These are phyloP conservation scores for Sarcophaga bullata DNA, from an alignment of 1,140 invertebrate species.

Conservation along the genomic window DNA sequence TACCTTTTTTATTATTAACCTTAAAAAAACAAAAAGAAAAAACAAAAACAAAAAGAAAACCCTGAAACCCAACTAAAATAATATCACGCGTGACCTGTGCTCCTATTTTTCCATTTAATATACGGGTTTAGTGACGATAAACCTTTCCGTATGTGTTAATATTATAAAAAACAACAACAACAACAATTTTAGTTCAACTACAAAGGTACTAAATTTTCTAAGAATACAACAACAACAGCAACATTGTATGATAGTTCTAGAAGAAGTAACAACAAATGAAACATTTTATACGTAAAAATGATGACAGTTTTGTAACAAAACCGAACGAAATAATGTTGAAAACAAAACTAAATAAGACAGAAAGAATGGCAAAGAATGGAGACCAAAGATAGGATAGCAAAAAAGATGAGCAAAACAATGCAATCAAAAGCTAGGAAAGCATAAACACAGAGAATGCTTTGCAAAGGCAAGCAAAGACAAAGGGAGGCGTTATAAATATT, in stretches of 20 bases:
- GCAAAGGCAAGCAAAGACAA: too few species aligned
- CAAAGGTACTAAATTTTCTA: slow-evolving; percentile 11
- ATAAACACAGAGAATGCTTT: too few species aligned
- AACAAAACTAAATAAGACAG: neutral
- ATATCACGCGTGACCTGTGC: slow-evolving; percentile 33
- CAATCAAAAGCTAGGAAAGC: too few species aligned
- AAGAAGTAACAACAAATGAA: neutral
- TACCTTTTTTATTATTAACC: neutral
- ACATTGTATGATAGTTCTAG: neutral
- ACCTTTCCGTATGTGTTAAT: neutral
- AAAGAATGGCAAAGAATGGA: too few species aligned
- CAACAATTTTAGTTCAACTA: neutral
- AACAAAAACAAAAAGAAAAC: neutral
- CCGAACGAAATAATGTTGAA: neutral
- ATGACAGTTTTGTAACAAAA: slow-evolving; percentile 22
- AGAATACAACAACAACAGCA: slow-evolving; percentile 23
- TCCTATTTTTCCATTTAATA: slow-evolving; percentile 35
- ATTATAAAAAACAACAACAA: neutral
- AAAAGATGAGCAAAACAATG: too few species aligned
- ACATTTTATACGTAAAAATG: slow-evolving; percentile 30
- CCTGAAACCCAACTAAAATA: neutral
- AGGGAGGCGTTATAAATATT: too few species aligned
- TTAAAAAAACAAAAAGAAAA: neutral
- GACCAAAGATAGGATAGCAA: too few species aligned
- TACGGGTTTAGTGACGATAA: neutral